A percentile compares a stretch with the other conserved stretches of the same genome.
Evolutionary conservation across 2,797 vertebrate genomes (phyloP).

Genomic region (Chaenodraco wilsoni): DNA sequence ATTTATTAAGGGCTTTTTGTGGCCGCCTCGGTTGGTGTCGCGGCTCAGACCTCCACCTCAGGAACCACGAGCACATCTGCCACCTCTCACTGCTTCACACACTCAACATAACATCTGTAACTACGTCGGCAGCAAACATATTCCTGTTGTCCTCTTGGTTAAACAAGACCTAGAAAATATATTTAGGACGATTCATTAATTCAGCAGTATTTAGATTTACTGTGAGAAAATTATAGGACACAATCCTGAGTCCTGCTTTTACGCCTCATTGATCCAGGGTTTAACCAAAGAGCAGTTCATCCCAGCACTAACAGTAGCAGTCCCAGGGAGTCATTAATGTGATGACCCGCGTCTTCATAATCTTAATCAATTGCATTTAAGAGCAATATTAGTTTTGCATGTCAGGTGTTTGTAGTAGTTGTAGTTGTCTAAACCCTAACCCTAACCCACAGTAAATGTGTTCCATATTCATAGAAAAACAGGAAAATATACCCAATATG

Average conservation of each 20-base stretch:
- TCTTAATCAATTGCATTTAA: not conserved
- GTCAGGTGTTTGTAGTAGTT: too few species aligned
- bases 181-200: not conserved
- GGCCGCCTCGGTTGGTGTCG: constrained; percentile 9
- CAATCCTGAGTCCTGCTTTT: constrained; percentile 8
- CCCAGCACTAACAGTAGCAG: not conserved
- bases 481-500: too few species aligned
- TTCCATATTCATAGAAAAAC: too few species aligned
- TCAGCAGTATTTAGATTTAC: constrained; percentile 12
- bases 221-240: not conserved
- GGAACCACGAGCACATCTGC: constrained; percentile 29
- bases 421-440: too few species aligned
- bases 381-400: too few species aligned
- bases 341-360: not conserved
- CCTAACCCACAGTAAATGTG: too few species aligned
- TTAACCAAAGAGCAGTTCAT: not conserved
- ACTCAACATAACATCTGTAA: not conserved
- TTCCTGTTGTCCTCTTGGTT: not conserved
- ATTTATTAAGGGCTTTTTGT: constrained; percentile 15
- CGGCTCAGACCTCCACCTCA: constrained; percentile 22
- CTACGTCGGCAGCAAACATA: not conserved
- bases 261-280: not conserved
- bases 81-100: not conserved
- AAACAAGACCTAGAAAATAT: not conserved
- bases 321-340: not conserved